Evolutionary conservation across 2,797 vertebrate species (phyloP), one percentile per base, ranked within the genome.

Genomic region (Pygocentrus nattereri): DNA sequence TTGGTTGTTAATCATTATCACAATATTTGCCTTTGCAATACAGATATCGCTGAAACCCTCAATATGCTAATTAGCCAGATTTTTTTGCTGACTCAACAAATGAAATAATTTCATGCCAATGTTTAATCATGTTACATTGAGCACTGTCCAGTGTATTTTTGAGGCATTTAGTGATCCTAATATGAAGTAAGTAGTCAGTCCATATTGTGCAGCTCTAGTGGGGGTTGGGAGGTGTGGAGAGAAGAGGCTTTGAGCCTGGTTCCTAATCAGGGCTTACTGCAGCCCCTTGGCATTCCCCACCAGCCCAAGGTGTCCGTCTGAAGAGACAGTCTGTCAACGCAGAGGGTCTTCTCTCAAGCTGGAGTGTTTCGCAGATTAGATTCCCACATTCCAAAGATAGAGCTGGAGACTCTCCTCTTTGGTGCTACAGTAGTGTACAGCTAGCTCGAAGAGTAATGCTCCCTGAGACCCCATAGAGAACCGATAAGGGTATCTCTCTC

Each of bases 301-400:
- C 86, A 87, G 81, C 85, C 85, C 83, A 89, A 92, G 93, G 93
- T 93, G 94, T 93, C 85, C 25, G 88, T 44, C 30, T 90, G 87
- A 87, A 91, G 91, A 89, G 88, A 75, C 31, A 47, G 77, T 71
- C 90, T 93, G 92, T 94, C 92, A 92, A 82, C 91, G 79, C 90
- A 76, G 82, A 67, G 81, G 86, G 82, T 87, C 84, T 84, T 85
- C 87, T 87, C 76, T 72, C 67, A 56, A 74, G 25, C 77, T 52
- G 18, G 49, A 82, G 85, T 82, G 75, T 74, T 82, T 86, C 72
- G 13, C 85, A 82, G 62, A 27, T 87, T 81, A 84, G 87, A 89
- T 92, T 91, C 91, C 91, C 85, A 86, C 89, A 93, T 93, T 92
- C 91, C 90, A 86, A 85, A 90, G 93, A 93, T 93, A 93, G 93